Evolutionary conservation across 2,113 vertebrate genomes (phyloP), one percentile per base, ranked within the genome.

Genomic region (Mellivora capensis): DNA sequence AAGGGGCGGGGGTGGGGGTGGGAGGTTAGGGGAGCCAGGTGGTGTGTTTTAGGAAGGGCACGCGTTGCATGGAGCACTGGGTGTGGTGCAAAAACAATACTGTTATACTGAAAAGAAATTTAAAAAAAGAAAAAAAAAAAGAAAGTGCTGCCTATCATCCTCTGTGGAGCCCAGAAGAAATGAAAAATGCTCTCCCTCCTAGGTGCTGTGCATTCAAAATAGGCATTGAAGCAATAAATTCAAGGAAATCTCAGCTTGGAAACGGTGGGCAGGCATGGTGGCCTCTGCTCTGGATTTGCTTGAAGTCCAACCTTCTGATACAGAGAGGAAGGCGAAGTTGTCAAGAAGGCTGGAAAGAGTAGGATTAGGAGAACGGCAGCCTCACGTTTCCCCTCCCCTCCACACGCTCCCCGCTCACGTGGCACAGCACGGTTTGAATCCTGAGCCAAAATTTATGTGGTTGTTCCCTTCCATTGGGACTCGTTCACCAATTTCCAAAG

Each of bases 391-490:
- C 13, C 15, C 15, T 49, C 2, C 42, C 11, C 8, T n/a, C 15
- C 0, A 0, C 0, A 0, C 7, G 4, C 27, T 74, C 13, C 4
- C n/a, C 25, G n/a, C 15, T 39, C 11, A 0, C 3, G 9, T 42
- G 62, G 13, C 37, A 61, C 0, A 10, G 25, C 7, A 84, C 34
- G 34, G 4, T 67, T 76, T 77, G 57, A n/a, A 44, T 67, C 61
- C 72, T 54, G 52, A 49, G 27, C 27, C 74, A 39, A 39, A 44
- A 69, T 61, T 54, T 84, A 23, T 8, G 0, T 82, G 42, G 11
- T 13, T 13, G 6, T 85, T 90, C 31, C 10, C 14, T 69, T 21
- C 9, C 25, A 62, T n/a, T 29, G 87, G 39, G 39, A 34, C 7
- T 62, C 37, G 21, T 29, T 31, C 42, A 47, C 69, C n/a, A 23